A percentile compares a stretch with the other conserved stretches of the same genome.
These are phyloP conservation scores for Pampusana beccarii DNA, from an alignment of 2,113 vertebrate species.

Conservation along the genomic window DNA sequence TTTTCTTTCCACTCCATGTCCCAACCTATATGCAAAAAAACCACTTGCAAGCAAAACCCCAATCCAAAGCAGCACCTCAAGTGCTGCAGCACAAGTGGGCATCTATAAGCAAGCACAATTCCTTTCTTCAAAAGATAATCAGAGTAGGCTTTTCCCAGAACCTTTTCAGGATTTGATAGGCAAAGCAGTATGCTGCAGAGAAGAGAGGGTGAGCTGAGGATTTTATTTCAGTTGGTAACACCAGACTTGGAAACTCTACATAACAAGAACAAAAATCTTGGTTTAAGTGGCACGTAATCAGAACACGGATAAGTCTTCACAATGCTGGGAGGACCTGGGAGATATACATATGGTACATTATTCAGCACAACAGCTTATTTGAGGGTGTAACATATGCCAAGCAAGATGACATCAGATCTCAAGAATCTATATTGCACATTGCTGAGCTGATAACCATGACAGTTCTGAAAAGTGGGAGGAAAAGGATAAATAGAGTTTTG, in stretches of 20 bases:
- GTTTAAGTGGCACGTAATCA: not conserved
- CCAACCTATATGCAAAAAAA: not conserved
- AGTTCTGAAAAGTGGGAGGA: conserved; percentile 62
- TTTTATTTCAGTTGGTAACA: not conserved
- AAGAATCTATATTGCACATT: conserved; percentile 35
- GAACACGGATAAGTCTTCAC: not conserved
- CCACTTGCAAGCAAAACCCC: not conserved
- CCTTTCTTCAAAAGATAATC: not conserved
- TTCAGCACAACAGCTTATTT: conserved; percentile 56
- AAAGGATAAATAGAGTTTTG: conserved; percentile 29
- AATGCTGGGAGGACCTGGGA: not conserved
- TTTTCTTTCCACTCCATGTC: not conserved
- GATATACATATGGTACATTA: conserved; percentile 44
- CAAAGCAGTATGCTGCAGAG: not conserved
- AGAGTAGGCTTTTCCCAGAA: not conserved
- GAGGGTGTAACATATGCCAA: conserved; percentile 57
- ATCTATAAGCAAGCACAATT: not conserved
- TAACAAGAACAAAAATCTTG: not conserved
- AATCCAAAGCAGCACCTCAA: not conserved
- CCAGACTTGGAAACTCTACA: not conserved
- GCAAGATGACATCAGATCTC: conserved; percentile 48
- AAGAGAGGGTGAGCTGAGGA: not conserved
- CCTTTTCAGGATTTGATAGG: not conserved
- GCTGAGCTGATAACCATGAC: conserved; percentile 36
- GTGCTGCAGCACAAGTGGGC: not conserved